phyloP scores from a whole-genome alignment of 2,797 vertebrate species.

The Avahi laniger region DNA sequence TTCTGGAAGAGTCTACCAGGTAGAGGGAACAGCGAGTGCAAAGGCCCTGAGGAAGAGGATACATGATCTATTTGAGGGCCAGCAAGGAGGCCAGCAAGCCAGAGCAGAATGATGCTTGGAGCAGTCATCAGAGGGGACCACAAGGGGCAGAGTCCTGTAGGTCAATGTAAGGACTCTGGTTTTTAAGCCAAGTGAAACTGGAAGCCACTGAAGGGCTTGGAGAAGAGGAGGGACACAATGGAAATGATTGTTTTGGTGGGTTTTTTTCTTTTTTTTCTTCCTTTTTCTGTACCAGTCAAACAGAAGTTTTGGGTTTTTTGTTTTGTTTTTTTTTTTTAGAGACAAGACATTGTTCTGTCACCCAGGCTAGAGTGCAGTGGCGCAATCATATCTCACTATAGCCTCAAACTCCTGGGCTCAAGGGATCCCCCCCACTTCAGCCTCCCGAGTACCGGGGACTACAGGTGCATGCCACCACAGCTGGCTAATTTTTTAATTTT shows the following conservation, averaged over 20 bases:
- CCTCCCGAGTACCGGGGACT: too few relatives aligned
- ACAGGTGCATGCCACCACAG: too few relatives aligned
- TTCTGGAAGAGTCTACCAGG: neutral
- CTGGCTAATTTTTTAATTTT: too few relatives aligned
- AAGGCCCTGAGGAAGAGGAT: neutral
- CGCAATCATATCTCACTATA: neutral
- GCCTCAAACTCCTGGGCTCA: neutral
- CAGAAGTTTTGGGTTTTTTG: too few relatives aligned
- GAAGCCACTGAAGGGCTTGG: neutral
- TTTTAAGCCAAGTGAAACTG: neutral
- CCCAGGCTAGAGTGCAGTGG: neutral
- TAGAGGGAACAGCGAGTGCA: neutral
- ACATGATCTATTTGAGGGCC: neutral
- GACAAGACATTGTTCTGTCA: neutral
- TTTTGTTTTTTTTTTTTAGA: neutral
- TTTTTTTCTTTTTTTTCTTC: too few relatives aligned
- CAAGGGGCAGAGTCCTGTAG: neutral
- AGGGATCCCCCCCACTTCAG: too few relatives aligned
- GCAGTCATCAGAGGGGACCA: neutral
- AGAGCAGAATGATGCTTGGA: neutral
- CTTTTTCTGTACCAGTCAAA: too few relatives aligned
- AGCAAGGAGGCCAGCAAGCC: neutral
- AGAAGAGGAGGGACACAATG: neutral
- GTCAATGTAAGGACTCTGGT: neutral
- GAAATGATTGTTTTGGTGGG: neutral